Evolutionary conservation across 2,888 invertebrate species (phyloP).

Genomic region (Piscicola geometra): DNA sequence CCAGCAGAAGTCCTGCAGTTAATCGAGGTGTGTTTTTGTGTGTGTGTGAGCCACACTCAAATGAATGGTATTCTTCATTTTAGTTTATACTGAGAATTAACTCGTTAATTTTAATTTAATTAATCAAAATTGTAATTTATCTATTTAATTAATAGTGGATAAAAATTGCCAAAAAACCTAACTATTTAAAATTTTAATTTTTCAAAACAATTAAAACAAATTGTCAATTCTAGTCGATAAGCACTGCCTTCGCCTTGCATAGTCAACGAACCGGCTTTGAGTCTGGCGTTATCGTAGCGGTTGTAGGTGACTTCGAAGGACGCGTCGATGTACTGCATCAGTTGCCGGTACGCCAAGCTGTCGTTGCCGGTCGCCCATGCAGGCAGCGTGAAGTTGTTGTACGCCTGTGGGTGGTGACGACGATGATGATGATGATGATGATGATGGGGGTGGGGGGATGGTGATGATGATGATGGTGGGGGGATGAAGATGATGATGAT

Average conservation of each 20-base stretch:
- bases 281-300: neutral
- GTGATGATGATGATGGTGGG: neutral
- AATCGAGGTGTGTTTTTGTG: too few species aligned
- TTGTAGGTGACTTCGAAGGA: neutral
- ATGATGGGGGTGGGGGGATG: neutral
- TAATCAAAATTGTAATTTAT: too few species aligned
- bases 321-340: neutral
- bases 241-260: too few species aligned
- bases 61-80: too few species aligned
- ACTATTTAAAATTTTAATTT: too few species aligned
- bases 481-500: neutral
- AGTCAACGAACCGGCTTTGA: neutral
- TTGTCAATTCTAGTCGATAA: too few species aligned
- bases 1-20: neutral
- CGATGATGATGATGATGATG: neutral
- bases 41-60: too few species aligned
- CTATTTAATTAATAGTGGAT: too few species aligned
- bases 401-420: neutral
- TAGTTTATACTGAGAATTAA: too few species aligned
- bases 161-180: too few species aligned
- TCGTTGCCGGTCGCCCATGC: neutral
- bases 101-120: too few species aligned
- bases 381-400: constrained; percentile 13
- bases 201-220: too few species aligned
- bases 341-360: neutral